A percentile compares a stretch with the other conserved stretches of the same genome.
These are phyloP conservation scores for Zygothrica quintamaculata DNA, from an alignment of 2,888 invertebrate species.

Conservation along the genomic window DNA sequence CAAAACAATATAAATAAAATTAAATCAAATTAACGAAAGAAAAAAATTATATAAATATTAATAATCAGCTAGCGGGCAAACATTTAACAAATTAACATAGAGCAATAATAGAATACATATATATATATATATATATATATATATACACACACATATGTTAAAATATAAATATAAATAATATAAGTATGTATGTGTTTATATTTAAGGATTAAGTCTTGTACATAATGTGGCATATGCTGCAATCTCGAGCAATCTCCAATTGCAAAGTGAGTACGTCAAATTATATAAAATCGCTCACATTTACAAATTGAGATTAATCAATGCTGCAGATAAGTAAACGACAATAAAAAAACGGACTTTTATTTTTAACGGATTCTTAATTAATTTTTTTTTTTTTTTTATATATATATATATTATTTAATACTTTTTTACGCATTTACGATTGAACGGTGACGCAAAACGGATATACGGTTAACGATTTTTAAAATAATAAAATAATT, in stretches of 20 bases:
- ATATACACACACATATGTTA: conserved; percentile 19
- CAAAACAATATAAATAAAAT: background rate
- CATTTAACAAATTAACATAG: conserved; percentile 14
- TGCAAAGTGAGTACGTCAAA: conserved; percentile 84
- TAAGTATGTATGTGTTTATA: conserved; percentile 32
- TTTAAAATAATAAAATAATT: conserved; percentile 8
- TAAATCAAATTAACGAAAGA: background rate
- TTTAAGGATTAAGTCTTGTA: conserved; percentile 29
- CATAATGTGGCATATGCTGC: conserved; percentile 76
- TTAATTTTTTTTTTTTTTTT: conserved; percentile 14
- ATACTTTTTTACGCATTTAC: conserved; percentile 14
- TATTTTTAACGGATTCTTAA: background rate
- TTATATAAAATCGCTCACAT: conserved; percentile 90
- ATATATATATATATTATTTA: too few species aligned
- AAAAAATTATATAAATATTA: background rate
- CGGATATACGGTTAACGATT: conserved; percentile 34
- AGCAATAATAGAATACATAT: conserved; percentile 30
- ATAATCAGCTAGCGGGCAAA: background rate
- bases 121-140: conserved; percentile 35
- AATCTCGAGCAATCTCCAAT: conserved; percentile 84
- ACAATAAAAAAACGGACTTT: conserved; percentile 26
- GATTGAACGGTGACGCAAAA: conserved; percentile 34
- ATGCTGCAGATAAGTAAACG: conserved; percentile 85
- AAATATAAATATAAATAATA: conserved; percentile 11
- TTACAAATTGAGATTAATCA: conserved; percentile 99